A percentile compares a stretch with the other conserved stretches of the same genome.
phyloP scores from a whole-genome alignment of 2,888 invertebrate species.

The Helleia helle region DNA sequence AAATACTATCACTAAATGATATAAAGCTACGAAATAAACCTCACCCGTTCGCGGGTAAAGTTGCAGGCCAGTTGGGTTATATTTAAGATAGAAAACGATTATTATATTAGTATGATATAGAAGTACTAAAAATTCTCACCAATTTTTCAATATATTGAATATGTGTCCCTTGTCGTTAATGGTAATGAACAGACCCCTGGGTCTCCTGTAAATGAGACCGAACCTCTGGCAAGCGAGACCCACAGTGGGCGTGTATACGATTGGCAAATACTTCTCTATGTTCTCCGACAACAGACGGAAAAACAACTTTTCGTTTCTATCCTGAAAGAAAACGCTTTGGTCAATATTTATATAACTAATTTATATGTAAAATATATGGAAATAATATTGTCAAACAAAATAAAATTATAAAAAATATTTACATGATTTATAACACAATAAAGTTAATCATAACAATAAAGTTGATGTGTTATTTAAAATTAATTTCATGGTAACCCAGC shows the following conservation, averaged over 20 bases:
- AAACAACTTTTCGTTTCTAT: conserved; percentile 97
- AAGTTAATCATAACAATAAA: no score
- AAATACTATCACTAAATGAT: no score
- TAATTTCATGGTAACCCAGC: no score
- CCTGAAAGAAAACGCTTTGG: conserved; percentile 70
- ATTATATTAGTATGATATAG: background rate
- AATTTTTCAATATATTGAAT: conserved; percentile 92
- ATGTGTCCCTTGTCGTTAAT: conserved; percentile 96
- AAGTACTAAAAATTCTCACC: conserved; percentile 73
- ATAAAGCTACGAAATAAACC: no score
- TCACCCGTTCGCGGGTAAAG: no score
- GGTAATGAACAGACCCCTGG: conserved; percentile 96
- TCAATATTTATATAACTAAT: conserved; percentile 16
- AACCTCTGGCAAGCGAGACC: conserved; percentile 98
- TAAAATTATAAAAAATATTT: no score
- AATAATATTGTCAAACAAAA: no score
- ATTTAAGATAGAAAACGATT: no score
- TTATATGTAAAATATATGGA: no score
- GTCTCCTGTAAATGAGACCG: conserved; percentile 94
- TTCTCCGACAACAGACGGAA: conserved; percentile 94
- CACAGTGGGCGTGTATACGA: conserved; percentile 98
- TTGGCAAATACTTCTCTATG: conserved; percentile 95
- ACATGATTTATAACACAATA: no score
- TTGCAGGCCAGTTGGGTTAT: no score
- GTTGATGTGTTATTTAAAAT: no score